phyloP scores from a whole-genome alignment of 92 coral and sea anemone genomes.

The Isaurus tuberculatus region DNA sequence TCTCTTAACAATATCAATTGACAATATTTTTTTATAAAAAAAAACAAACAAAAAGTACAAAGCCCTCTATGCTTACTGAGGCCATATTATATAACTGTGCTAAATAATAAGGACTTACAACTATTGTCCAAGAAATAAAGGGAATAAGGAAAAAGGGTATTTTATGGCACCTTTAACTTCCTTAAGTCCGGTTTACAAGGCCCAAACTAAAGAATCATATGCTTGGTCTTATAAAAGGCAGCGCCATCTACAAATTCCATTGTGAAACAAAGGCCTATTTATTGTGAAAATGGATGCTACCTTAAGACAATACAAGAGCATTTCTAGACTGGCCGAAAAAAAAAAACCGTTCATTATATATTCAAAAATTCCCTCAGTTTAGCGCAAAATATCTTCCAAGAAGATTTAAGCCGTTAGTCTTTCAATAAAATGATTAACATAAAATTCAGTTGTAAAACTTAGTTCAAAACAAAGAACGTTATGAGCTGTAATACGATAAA shows the following conservation, averaged over 20 bases:
- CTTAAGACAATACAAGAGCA: constrained; percentile 26
- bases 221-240: not conserved
- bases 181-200: not conserved
- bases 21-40: not conserved
- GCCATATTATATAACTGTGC: constrained; percentile 7
- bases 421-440: too few relatives aligned
- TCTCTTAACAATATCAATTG: not conserved
- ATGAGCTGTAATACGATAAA: constrained; percentile 41
- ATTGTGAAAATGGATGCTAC: constrained; percentile 25
- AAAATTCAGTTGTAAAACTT: not conserved
- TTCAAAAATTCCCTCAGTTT: not conserved
- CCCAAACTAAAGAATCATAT: not conserved
- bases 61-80: not conserved
- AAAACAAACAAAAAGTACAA: not conserved
- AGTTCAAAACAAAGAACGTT: constrained; percentile 20
- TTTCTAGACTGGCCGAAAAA: constrained; percentile 1
- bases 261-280: constrained; percentile 32
- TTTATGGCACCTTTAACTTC: constrained; percentile 16
- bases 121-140: too few relatives aligned
- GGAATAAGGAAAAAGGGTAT: not conserved
- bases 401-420: not conserved
- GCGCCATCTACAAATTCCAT: constrained; percentile 24
- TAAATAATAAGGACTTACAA: too few relatives aligned
- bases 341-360: not conserved
- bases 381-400: not conserved